These are phyloP conservation scores for Aythya baeri DNA, from an alignment of 2,113 vertebrate species.

Conservation along the genomic window DNA sequence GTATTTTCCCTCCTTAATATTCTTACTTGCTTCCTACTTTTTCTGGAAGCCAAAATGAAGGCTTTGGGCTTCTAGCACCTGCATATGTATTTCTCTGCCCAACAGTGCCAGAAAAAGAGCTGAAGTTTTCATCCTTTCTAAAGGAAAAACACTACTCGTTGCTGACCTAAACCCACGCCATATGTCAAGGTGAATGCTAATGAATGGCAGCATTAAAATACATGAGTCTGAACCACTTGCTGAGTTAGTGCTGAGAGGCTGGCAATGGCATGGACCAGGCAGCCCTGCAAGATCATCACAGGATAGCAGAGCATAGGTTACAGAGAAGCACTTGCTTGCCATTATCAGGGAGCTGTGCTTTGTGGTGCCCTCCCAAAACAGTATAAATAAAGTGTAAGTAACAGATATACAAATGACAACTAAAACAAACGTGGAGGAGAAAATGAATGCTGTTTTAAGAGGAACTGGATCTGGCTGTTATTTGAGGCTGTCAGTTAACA, in stretches of 20 bases:
- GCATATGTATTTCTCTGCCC: neutral
- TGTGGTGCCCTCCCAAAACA: neutral
- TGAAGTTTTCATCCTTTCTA: neutral
- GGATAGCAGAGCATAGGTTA: neutral
- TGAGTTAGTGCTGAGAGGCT: neutral
- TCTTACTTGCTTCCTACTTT: neutral
- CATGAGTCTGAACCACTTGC: neutral
- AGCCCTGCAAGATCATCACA: neutral
- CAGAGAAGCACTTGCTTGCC: neutral
- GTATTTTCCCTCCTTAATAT: neutral
- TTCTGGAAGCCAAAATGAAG: neutral
- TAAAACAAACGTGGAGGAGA: neutral
- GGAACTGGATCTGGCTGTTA: neutral
- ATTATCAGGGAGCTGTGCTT: neutral
- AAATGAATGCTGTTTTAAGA: neutral
- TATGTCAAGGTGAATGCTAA: neutral
- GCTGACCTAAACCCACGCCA: rapidly evolving
- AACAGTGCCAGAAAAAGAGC: neutral
- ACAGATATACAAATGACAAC: neutral
- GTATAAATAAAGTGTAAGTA: neutral
- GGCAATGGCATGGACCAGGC: neutral
- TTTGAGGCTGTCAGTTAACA: neutral
- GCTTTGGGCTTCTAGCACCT: neutral
- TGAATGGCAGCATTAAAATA: neutral
- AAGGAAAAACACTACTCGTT: neutral